Base-by-base conservation (phyloP, 1,140 invertebrate species). In the Saxidomus purpurata region DNA sequence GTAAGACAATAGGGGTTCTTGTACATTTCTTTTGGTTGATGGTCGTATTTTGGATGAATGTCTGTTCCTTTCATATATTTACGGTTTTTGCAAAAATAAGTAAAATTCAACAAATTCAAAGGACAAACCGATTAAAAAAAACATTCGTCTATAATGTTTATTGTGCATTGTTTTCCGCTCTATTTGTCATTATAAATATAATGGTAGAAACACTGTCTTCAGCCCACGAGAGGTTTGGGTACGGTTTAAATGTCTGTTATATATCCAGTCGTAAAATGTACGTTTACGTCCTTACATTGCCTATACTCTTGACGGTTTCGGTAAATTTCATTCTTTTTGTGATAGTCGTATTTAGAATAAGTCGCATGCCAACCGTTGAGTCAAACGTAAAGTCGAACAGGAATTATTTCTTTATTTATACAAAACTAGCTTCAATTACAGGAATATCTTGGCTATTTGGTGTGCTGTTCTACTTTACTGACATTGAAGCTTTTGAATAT, bases 41-140 rank as follows among this genome's bases (percentile, higher is more conserved):
- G 36, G 98, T 98, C 67, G 99, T 99, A 96, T 98, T 98, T 95
- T 99, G 98, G 98, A 97, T 99, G 87, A 98, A 98, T 96, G 98
- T 98, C 55, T 98, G 99, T 98, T 98, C 98, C 9, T 69, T 25
- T n/a, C 80, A 91, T 43, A 86, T 89, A 74, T 63, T 38, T 25
- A 76, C 36, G n/a, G 98, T 98, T 6, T 96, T 96, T 31, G 55
- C 61, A 0, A 61, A 36, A 22, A 4, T 77, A 19, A 34, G 25
- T 36, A 2, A 31, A 61, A 67, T 25, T 8, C 0, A 85, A 55
- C 15, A 25, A 9, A 74, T 28, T 25, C 43, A 55, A 34, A 25
- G 19, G 19, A n/a, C 17, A 38, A 67, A 34, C 6, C 40, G 34
- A 19, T 9, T 49, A 11, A 40, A 25, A 25, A 38, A n/a, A 28